Evolutionary conservation across 2,113 vertebrate species (phyloP).

Genomic region (Spheniscus mendiculus): DNA sequence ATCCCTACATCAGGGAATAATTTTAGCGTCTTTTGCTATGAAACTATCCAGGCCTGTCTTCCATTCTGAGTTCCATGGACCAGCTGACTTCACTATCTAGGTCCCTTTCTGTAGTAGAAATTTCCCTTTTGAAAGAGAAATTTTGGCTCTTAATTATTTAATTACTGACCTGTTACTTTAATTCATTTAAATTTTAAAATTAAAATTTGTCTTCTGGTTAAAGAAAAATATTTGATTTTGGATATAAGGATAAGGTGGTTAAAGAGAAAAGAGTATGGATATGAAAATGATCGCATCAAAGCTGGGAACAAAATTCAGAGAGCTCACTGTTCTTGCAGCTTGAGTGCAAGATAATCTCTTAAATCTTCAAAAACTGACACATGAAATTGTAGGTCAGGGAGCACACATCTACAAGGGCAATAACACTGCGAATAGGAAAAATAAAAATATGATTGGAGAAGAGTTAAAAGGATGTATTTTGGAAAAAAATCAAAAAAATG

Average conservation of each 20-base stretch:
- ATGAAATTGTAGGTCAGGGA: not conserved
- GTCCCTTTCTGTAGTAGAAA: not conserved
- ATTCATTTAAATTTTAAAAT: not conserved
- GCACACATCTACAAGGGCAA: not conserved
- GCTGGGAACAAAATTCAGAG: not conserved
- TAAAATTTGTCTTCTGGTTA: not conserved
- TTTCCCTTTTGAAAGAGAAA: not conserved
- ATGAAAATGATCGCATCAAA: not conserved
- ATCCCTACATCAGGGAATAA: not conserved
- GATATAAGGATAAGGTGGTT: not conserved
- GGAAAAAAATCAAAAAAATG: not conserved
- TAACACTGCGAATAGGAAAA: not conserved
- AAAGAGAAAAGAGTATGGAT: not conserved
- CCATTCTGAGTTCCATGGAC: not conserved
- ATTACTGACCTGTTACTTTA: not conserved
- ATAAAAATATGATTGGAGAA: not conserved
- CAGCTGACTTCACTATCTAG: not conserved
- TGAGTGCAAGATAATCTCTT: not conserved
- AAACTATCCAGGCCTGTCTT: not conserved
- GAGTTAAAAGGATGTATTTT: not conserved
- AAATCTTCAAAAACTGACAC: not conserved
- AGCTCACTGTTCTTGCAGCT: not conserved
- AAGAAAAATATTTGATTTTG: not conserved
- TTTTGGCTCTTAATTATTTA: not conserved
- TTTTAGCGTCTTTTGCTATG: not conserved